Percentiles rank a stretch among this genome's conserved stretches.
Evolutionary conservation across 2,888 invertebrate species (phyloP).

Genomic region (Augochlorella aurata): DNA sequence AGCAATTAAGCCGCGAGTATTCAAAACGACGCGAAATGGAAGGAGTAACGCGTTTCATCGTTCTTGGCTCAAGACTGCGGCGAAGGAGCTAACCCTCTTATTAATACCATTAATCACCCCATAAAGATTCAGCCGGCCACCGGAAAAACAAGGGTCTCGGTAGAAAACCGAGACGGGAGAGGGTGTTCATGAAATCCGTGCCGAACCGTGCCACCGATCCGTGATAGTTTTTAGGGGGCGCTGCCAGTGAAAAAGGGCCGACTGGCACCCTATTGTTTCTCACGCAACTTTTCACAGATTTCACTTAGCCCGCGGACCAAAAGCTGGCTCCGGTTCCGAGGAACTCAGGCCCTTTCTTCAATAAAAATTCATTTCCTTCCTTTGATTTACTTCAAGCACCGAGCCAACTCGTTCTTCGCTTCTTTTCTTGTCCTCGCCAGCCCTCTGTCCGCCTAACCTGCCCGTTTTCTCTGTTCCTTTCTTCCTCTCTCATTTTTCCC

Average conservation of each 20-base stretch:
- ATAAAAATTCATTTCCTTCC: slow-evolving; percentile 77
- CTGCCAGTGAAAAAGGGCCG: slow-evolving; percentile 34
- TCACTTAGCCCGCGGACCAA: slow-evolving; percentile 60
- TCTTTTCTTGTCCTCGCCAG: slow-evolving; percentile 64
- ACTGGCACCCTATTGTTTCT: slow-evolving; percentile 66
- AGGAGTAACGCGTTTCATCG: slow-evolving; percentile 28
- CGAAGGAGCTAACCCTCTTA: slow-evolving; percentile 64
- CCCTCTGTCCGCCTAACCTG: slow-evolving; percentile 53
- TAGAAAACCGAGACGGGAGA: slow-evolving; percentile 19
- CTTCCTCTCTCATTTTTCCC: slow-evolving; percentile 8
- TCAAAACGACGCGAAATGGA: slow-evolving; percentile 60
- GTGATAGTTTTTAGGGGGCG: slow-evolving; percentile 54
- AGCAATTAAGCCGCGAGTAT: slow-evolving; percentile 62
- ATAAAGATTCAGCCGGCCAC: slow-evolving; percentile 46
- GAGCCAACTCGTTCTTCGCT: slow-evolving; percentile 72
- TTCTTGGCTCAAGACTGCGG: slow-evolving; percentile 8
- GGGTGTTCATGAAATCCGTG: slow-evolving; percentile 63
- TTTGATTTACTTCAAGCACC: slow-evolving; percentile 76
- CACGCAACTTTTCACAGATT: slow-evolving; percentile 71
- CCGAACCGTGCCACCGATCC: slow-evolving; percentile 41
- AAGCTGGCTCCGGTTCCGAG: slow-evolving; percentile 50
- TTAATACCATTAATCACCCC: slow-evolving; percentile 76
- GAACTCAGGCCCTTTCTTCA: slow-evolving; percentile 65
- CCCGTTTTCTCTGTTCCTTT: slow-evolving; percentile 3
- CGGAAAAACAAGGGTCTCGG: slow-evolving; percentile 46